A percentile compares a stretch with the other conserved stretches of the same genome.
phyloP scores from a whole-genome alignment of 1,140 invertebrate genomes.

The Drosophila erecta region DNA sequence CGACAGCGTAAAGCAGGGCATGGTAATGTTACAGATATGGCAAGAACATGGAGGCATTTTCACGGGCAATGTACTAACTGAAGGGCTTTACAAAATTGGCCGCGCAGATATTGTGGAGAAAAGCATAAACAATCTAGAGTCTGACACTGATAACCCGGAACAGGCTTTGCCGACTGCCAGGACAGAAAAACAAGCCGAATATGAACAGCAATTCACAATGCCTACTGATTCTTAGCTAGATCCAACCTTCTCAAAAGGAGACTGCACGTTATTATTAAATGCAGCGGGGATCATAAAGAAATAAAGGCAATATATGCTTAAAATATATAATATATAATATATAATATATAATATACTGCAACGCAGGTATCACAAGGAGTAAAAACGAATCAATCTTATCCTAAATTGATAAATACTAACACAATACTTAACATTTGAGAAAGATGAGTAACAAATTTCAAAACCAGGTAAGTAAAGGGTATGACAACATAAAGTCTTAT shows the following conservation, averaged over 20 bases:
- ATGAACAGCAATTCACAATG: neutral
- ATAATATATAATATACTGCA: too few relatives aligned
- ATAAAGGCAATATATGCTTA: neutral
- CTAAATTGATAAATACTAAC: neutral
- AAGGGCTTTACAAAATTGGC: slow-evolving; percentile 93
- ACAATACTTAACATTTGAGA: neutral
- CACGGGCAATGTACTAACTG: slow-evolving; percentile 91
- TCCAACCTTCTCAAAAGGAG: neutral
- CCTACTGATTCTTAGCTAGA: neutral
- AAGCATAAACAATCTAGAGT: slow-evolving; percentile 92
- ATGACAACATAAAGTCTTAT: neutral
- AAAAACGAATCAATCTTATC: neutral
- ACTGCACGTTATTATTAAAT: neutral
- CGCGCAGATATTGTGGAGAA: slow-evolving; percentile 91
- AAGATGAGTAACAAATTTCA: neutral
- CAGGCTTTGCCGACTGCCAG: slow-evolving; percentile 88
- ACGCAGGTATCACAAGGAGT: neutral
- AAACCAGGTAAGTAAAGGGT: neutral
- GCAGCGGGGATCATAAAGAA: too few relatives aligned
- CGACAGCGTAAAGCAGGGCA: slow-evolving; percentile 93
- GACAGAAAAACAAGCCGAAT: neutral
- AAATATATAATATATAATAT: neutral
- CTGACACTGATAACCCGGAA: slow-evolving; percentile 92
- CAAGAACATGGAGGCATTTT: slow-evolving; percentile 87
- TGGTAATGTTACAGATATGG: slow-evolving; percentile 94